Conservation (phyloP, 2,888 invertebrate genomes). For the Elaeidobius kamerunicus region DNA sequence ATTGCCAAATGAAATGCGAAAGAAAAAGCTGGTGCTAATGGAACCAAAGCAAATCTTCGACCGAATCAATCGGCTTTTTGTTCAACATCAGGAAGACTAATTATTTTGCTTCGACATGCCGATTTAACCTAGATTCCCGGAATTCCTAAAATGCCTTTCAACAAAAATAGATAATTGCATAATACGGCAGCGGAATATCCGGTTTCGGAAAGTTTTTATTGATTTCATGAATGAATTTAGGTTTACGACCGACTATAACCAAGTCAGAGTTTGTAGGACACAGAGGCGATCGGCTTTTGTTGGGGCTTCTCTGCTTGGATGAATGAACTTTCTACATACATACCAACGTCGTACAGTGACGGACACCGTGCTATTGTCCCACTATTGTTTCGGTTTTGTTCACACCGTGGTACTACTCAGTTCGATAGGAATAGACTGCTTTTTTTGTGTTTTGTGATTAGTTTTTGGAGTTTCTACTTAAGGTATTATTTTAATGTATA, state of each 20-base stretch:
- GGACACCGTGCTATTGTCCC: constrained; percentile 18
- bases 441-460: no score
- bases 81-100: constrained; percentile 19
- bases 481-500: no score
- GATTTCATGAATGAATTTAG: constrained; percentile 33
- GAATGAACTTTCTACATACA: constrained; percentile 33
- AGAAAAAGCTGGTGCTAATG: no score
- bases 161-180: constrained; percentile 30
- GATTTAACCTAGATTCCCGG: constrained; percentile 26
- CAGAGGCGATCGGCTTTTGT: constrained; percentile 26
- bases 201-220: constrained; percentile 32
- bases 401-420: not conserved
- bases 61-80: constrained; percentile 13
- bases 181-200: constrained; percentile 28
- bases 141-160: constrained; percentile 26
- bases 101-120: constrained; percentile 18
- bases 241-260: constrained; percentile 31
- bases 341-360: constrained; percentile 26
- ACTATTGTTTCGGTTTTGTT: no score
- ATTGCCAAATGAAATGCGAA: no score
- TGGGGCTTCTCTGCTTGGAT: constrained; percentile 29
- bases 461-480: no score
- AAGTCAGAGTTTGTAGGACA: constrained; percentile 30
- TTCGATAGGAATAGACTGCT: no score
- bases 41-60: no score